A percentile compares a stretch with the other conserved stretches of the same genome.
These are phyloP conservation scores for Zaprionus taronus DNA, from an alignment of 1,140 invertebrate genomes.

Conservation along the genomic window DNA sequence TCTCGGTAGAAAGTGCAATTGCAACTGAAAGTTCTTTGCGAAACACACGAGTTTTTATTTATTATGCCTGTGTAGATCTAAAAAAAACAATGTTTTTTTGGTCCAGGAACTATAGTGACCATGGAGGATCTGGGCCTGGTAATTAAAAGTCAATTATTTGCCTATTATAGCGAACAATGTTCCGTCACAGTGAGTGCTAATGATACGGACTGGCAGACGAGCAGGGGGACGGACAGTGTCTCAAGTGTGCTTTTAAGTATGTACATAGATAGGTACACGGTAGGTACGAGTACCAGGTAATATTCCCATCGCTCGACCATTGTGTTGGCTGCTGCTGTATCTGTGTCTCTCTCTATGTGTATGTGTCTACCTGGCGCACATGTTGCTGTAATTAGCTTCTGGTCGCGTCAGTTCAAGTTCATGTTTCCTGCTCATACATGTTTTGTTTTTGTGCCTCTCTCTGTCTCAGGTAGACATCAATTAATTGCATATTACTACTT, in stretches of 20 bases:
- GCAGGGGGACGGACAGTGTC: background rate
- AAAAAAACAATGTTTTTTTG: background rate
- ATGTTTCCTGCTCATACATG: slow-evolving; percentile 51
- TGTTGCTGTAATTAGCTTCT: slow-evolving; percentile 37
- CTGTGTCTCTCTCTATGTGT: too few relatives aligned
- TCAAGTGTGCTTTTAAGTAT: slow-evolving; percentile 14
- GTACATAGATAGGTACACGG: background rate
- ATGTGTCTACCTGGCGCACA: background rate
- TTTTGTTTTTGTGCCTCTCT: slow-evolving; percentile 9
- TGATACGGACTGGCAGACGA: background rate
- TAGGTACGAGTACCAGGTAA: background rate
- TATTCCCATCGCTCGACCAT: slow-evolving; percentile 7
- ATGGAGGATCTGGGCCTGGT: background rate
- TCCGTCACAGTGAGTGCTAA: slow-evolving; percentile 4
- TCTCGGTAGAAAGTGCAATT: background rate
- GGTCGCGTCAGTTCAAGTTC: slow-evolving; percentile 59
- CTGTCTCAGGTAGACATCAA: slow-evolving; percentile 40
- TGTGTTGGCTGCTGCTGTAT: background rate
- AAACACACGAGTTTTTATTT: background rate
- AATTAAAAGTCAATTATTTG: slow-evolving; percentile 11
- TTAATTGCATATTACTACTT: slow-evolving; percentile 73
- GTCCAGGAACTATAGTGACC: background rate
- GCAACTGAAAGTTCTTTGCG: background rate
- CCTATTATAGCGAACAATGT: background rate
- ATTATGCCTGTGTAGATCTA: background rate